Evolutionary conservation across 2,797 vertebrate genomes (phyloP).

Genomic region (Amniataba percoides): DNA sequence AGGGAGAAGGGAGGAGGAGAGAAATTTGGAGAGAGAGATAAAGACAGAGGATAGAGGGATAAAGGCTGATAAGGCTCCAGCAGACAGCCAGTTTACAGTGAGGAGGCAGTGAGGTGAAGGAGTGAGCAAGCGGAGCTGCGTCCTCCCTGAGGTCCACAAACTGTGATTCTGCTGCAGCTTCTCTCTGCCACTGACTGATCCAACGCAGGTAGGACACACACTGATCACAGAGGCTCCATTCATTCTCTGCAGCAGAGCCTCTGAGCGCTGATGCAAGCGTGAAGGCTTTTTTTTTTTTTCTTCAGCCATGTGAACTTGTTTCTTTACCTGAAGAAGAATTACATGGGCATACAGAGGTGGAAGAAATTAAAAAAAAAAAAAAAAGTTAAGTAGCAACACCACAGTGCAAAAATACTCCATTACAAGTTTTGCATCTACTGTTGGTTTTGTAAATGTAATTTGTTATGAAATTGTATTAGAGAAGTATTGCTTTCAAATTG

Average conservation of each 20-base stretch:
- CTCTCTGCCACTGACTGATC: conserved; percentile 62
- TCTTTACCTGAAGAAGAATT: neutral
- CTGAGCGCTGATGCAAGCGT: neutral
- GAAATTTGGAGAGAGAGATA: conserved; percentile 70
- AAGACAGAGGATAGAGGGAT: conserved; percentile 63
- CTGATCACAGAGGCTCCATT: conserved; percentile 34
- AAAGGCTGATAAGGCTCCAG: conserved; percentile 72
- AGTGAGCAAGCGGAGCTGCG: conserved; percentile 47
- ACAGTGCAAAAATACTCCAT: neutral
- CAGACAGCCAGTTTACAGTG: conserved; percentile 31
- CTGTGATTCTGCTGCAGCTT: conserved; percentile 57
- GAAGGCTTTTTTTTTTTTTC: neutral
- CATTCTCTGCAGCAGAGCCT: conserved; percentile 35
- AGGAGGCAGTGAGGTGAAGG: conserved; percentile 40
- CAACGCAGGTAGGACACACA: conserved; percentile 80
- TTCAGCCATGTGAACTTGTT: neutral
- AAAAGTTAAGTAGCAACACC: neutral
- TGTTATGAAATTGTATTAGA: neutral
- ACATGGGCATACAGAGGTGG: neutral
- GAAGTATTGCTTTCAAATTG: neutral
- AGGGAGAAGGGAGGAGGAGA: conserved; percentile 69
- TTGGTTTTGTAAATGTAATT: neutral
- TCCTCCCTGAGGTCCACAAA: conserved; percentile 43
- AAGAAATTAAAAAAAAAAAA: neutral
- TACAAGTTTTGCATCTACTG: neutral